phyloP scores from a whole-genome alignment of 2,113 vertebrate genomes.

The Epinephelus lanceolatus region DNA sequence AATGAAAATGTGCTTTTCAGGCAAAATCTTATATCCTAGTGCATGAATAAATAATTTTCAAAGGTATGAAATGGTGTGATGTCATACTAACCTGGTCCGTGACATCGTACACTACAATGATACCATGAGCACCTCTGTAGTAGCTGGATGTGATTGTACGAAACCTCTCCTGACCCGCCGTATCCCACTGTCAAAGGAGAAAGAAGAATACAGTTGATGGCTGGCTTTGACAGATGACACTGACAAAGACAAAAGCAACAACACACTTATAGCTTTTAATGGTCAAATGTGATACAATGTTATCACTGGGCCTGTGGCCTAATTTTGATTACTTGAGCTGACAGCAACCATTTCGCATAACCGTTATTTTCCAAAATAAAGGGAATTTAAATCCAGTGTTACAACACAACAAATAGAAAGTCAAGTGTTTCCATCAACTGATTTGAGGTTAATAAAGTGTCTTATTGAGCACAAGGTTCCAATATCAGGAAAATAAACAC shows the following conservation, averaged over 20 bases:
- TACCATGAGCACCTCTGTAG: slow-evolving; percentile 98
- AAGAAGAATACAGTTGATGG: neutral
- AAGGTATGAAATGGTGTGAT: neutral
- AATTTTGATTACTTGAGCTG: no score
- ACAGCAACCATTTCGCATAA: neutral
- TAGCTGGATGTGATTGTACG: slow-evolving; percentile 99
- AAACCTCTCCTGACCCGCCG: slow-evolving; percentile 98
- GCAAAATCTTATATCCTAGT: neutral
- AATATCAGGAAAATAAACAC: neutral
- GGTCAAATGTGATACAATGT: no score
- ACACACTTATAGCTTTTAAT: neutral
- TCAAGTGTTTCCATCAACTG: neutral
- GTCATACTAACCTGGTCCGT: slow-evolving; percentile 93
- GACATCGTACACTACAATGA: slow-evolving; percentile 99
- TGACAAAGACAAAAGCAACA: neutral
- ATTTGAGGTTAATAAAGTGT: neutral
- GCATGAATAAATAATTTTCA: neutral
- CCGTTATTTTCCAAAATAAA: neutral
- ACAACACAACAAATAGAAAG: neutral
- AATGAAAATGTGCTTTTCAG: neutral
- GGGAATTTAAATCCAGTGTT: neutral
- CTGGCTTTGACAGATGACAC: neutral
- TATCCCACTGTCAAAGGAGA: slow-evolving; percentile 91
- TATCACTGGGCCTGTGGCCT: no score
- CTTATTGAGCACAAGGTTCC: neutral